Percentiles rank a stretch among this genome's conserved stretches.
phyloP scores from a whole-genome alignment of 2,113 vertebrate species.

The Dascyllus trimaculatus region DNA sequence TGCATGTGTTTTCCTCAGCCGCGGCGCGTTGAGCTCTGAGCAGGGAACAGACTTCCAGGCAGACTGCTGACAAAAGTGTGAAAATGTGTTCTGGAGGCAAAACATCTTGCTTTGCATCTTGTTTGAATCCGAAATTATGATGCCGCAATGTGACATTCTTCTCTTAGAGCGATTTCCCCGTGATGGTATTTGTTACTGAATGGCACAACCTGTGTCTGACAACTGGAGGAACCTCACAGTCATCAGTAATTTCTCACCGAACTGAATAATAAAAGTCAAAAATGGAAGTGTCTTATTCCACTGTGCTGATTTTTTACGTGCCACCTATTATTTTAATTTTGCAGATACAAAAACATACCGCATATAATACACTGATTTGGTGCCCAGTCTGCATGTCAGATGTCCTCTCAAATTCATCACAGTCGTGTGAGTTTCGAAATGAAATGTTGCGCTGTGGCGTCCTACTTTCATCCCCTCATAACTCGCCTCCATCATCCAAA shows the following conservation, averaged over 20 bases:
- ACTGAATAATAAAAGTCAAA: background rate
- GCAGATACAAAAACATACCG: background rate
- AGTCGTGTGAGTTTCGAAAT: constrained; percentile 26
- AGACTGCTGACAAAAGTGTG: constrained; percentile 23
- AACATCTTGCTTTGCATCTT: constrained; percentile 40
- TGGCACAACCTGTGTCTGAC: constrained; percentile 20
- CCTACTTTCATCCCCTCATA: constrained; percentile 52
- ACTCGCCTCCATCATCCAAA: constrained; percentile 60
- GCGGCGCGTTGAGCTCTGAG: background rate
- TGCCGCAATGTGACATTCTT: background rate
- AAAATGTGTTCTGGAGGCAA: constrained; percentile 25
- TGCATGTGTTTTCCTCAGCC: background rate
- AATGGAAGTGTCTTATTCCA: background rate
- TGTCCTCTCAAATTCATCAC: constrained; percentile 13
- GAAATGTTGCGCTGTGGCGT: constrained; percentile 12
- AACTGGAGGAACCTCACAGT: constrained; percentile 15
- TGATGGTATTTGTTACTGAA: background rate
- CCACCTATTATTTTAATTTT: background rate
- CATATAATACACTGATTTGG: constrained; percentile 5
- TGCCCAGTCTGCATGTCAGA: background rate
- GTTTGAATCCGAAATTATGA: constrained; percentile 32
- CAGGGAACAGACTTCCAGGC: background rate
- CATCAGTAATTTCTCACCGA: constrained; percentile 2
- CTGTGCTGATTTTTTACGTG: background rate
- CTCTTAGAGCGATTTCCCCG: constrained; percentile 5